Evolutionary conservation across 2,113 vertebrate species (phyloP).

Genomic region (Spermophilus dauricus): DNA sequence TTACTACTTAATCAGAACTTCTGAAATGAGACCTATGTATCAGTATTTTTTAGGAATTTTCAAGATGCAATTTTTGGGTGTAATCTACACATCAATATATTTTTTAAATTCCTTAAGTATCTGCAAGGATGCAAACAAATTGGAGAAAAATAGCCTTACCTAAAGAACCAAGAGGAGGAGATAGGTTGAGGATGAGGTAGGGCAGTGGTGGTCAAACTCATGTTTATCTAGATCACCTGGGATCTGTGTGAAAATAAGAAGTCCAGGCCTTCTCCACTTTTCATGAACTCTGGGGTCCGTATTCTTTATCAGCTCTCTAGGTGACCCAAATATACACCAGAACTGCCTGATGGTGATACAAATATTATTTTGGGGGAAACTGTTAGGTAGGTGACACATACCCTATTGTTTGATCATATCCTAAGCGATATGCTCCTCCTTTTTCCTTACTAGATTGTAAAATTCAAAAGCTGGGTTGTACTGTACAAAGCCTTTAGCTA

Average conservation of each 20-base stretch:
- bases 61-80: neutral
- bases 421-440: neutral
- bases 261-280: neutral
- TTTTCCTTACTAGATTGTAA: neutral
- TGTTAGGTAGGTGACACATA: neutral
- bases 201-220: too few species aligned
- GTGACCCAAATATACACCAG: neutral
- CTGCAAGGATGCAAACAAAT: neutral
- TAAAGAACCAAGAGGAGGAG: neutral
- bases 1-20: neutral
- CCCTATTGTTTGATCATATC: neutral
- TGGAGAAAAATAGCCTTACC: neutral
- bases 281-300: neutral
- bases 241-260: neutral
- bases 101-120: neutral
- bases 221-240: neutral
- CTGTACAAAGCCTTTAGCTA: neutral
- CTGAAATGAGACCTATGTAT: neutral
- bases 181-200: neutral
- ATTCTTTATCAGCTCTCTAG: neutral
- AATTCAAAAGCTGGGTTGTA: neutral
- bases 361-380: neutral
- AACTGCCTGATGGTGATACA: too few species aligned
- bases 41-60: neutral
- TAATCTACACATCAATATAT: neutral